Evolutionary conservation across 1,140 invertebrate species (phyloP), one percentile per base, ranked within the genome.

Genomic region (Eurosta solidaginis): DNA sequence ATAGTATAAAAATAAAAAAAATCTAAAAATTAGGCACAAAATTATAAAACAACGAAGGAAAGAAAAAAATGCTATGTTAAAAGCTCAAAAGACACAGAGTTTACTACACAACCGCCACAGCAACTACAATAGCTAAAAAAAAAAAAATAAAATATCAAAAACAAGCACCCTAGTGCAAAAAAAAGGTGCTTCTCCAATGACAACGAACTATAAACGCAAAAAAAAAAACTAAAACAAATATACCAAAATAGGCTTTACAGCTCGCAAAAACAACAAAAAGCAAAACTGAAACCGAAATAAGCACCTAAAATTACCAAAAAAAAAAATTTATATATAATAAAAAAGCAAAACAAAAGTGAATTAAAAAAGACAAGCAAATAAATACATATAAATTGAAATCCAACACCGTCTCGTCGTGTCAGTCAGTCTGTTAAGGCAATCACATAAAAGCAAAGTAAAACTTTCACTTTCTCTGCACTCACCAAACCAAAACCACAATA

Each of bases 381-480:
- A 5, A 52, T 22, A 22, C 20, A 9, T 40, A 68, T 40, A 5
- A 68, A 68, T 36, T 40, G 17, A 68, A 68, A 68, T 42, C 33
- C 4, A 25, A 29, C 36, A 68, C 33, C 49, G 2, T 40, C 33
- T 20, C 59, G 22, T 14, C 54, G 27, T 33, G 54, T 40, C 59
- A 33, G 33, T 20, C 59, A 33, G 59, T 17, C 59, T 36, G 27
- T 36, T n/a, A n/a, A 68, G 59, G 59, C 36, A 6, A 33, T 68
- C n/a, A 20, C 59, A 68, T 17, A 68, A 29, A 20, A 36, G 59
- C 59, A 14, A 33, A 68, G n/a, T 14, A 42, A 68, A 68, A 68
- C 59, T 68, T 68, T 68, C 59, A 68, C 59, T 68, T 68, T 68
- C 59, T 68, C 59, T 40, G 20, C 59, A 68, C 59, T 68, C 59